Percentiles rank a stretch among this genome's conserved stretches.
Evolutionary conservation across 2,113 vertebrate genomes (phyloP).

Genomic region (Casuarius casuarius): DNA sequence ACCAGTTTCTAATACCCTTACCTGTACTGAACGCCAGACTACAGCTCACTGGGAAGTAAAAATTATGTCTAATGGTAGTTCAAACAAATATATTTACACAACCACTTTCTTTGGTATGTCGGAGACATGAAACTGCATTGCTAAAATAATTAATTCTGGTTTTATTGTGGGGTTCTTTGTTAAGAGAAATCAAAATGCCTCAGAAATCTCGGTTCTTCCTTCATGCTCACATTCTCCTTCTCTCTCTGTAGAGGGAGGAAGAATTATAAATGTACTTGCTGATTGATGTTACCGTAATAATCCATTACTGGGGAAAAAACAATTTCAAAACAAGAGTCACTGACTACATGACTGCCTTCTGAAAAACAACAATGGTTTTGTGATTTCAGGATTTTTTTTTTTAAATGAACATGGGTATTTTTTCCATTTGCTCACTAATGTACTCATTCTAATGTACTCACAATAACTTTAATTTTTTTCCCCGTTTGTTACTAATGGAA

Average conservation of each 20-base stretch:
- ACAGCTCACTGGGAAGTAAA: not conserved
- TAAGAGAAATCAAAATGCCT: not conserved
- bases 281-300: not conserved
- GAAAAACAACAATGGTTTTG: not conserved
- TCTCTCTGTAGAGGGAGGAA: not conserved
- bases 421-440: constrained; percentile 8
- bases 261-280: not conserved
- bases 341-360: not conserved
- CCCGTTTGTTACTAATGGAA: not conserved
- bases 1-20: not conserved
- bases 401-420: not conserved
- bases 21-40: not conserved
- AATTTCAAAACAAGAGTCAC: not conserved
- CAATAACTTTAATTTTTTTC: not conserved
- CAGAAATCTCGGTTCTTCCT: not conserved
- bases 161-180: not conserved
- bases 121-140: not conserved
- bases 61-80: not conserved
- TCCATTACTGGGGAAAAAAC: not conserved
- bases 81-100: not conserved
- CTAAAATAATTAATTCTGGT: not conserved
- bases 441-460: not conserved
- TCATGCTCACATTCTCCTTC: not conserved
- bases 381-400: not conserved
- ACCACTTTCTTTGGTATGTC: not conserved